Evolutionary conservation across 2,888 invertebrate species (phyloP), one percentile per base, ranked within the genome.

Genomic region (Seira musarum): DNA sequence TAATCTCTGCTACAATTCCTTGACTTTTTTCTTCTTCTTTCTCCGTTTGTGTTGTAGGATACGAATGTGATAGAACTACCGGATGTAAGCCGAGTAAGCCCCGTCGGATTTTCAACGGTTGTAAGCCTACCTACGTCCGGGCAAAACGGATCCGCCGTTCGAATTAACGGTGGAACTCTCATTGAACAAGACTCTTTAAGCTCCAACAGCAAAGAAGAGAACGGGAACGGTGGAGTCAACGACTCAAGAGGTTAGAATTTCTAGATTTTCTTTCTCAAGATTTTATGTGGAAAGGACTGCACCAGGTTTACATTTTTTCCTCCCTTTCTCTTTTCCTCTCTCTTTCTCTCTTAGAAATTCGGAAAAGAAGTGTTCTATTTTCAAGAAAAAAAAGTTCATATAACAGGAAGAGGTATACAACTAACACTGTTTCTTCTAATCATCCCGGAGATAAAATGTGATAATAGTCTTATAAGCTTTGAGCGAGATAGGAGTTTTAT

Each of bases 81-180:
- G 83, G 87, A 87, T 80, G 87, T 87, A 77, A 87, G 85, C 80
- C 84, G 85, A 72, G 87, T 87, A 82, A 86, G 85, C 77, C 86
- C 87, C 72, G 83, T 87, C 65, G 87, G 85, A 82, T 87, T 86
- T 78, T 84, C 87, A 80, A 87, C 87, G 60, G 85, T 87, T 72
- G 86, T 86, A 72, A 85, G 85, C 80, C 80, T 87, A 57, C 85
- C 85, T 46, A 82, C 80, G 64, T 82, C 84, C 61, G 85, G 87
- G 65, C 85, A 87, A 70, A 87, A 87, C 87, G 87, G 87, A 80
- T 86, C 87, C 68, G 87, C 87, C 63, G 85, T 87, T 70, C 79
- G 87, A 79, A 85, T 87, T 78, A 87, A 87, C 87, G 87, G 87
- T 22, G 85, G 85, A 65, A 85, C 85, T 77, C 81, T 83, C 71